Base-by-base conservation (phyloP, 2,797 vertebrate genomes). In the Rhabdomys pumilio region DNA sequence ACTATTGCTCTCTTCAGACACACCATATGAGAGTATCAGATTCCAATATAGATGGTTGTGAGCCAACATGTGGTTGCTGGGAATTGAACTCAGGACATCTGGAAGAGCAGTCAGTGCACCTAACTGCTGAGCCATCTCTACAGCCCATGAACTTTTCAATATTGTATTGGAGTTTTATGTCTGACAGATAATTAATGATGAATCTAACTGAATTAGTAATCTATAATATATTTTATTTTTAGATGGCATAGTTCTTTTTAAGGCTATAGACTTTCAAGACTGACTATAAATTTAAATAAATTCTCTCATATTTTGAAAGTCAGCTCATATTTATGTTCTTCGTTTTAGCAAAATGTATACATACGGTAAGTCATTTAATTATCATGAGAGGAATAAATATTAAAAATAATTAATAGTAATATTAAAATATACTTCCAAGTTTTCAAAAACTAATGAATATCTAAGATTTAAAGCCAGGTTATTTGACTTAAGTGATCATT, bases 371-470 rank as follows among this genome's bases (percentile, higher is more conserved):
- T 63, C 6, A 69, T 89, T 91, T 96, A 96, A 84, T 76, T 75
- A 76, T 88, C 0, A 26, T 38, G 24, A 34, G 5, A 55, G 81
- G 9, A 29, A 94, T 12, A 3, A 84, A 93, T 9, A 76, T 91
- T 0, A 82, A 89, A 53, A 59, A 34, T 4, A n/a, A 82, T 15
- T 95, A 65, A 90, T 3, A 24, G 17, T 59, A 80, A 93, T 41
- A 67, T 82, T 89, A 65, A 92, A 93, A 61, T 3, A 82, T 75
- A 17, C 47, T 69, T 86, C 47, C 24, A 83, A 55, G 3, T 76
- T 90, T 88, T 82, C 14, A 20, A 91, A 93, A 90, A 17, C 55
- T 31, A 90, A 15, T 76, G 26, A 86, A 90, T 83, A 89, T 44
- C 31, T 57, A 69, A 31, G 24, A 53, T 93, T 89, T 65, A 95